A percentile compares a stretch with the other conserved stretches of the same genome.
These are phyloP conservation scores for Carcinoscorpius rotundicauda DNA, from an alignment of 1,140 invertebrate genomes.

Conservation along the genomic window DNA sequence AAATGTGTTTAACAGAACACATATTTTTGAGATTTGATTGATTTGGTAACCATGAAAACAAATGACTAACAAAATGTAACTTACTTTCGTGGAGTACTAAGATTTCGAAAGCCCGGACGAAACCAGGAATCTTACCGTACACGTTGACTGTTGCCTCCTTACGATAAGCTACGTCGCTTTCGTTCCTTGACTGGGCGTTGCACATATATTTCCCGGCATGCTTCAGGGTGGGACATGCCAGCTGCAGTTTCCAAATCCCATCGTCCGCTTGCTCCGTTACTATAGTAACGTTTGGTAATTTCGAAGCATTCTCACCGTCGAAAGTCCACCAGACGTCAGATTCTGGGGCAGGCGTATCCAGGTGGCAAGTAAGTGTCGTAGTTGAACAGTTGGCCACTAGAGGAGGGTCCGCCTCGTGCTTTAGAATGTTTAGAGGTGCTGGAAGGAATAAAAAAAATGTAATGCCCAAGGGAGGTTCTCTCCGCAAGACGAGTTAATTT, in stretches of 20 bases:
- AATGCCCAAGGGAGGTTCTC: too few relatives aligned
- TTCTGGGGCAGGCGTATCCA: conserved; percentile 11
- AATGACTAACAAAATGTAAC: too few relatives aligned
- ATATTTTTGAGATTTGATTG: too few relatives aligned
- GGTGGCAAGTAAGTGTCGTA: conserved; percentile 17
- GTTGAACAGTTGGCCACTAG: conserved; percentile 23
- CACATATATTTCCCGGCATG: conserved; percentile 23
- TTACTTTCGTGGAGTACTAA: too few relatives aligned
- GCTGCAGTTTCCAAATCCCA: conserved; percentile 19
- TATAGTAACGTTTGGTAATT: conserved; percentile 21
- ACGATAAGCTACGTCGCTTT: conserved; percentile 22
- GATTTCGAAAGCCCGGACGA: too few relatives aligned
- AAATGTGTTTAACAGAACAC: too few relatives aligned
- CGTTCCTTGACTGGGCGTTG: conserved; percentile 20
- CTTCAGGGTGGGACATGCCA: conserved; percentile 21
- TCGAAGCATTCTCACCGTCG: conserved; percentile 24
- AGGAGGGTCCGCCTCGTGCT: conserved; percentile 20
- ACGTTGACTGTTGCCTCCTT: conserved; percentile 24
- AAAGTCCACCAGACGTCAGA: conserved; percentile 26
- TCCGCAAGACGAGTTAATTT: too few relatives aligned
- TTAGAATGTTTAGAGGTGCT: conserved; percentile 17
- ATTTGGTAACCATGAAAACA: too few relatives aligned
- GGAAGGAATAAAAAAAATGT: neutral
- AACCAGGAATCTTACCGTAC: conserved; percentile 19
- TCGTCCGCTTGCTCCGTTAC: conserved; percentile 11